phyloP scores from a whole-genome alignment of 2,113 vertebrate genomes.

The Eretmochelys imbricata region DNA sequence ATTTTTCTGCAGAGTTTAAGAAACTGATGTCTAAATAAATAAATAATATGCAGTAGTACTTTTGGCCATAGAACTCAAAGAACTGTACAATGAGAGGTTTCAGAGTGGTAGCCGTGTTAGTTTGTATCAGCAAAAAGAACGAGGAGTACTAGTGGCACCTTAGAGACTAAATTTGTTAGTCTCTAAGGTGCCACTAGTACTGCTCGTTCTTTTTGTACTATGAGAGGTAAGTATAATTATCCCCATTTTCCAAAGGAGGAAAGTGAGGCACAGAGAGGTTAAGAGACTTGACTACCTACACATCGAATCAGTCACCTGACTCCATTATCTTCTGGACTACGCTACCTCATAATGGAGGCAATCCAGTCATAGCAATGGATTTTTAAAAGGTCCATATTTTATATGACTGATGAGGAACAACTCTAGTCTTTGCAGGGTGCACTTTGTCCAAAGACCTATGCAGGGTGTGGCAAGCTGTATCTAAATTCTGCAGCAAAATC shows the following conservation, averaged over 20 bases:
- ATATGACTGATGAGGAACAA: background rate
- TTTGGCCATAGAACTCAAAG: background rate
- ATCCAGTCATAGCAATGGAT: too few species aligned
- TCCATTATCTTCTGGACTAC: background rate
- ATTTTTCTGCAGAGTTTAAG: background rate
- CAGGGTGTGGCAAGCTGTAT: too few species aligned
- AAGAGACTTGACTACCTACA: too few species aligned
- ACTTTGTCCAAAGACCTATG: background rate
- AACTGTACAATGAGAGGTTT: background rate
- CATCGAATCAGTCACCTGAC: background rate
- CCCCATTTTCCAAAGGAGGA: background rate
- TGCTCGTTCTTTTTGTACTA: background rate
- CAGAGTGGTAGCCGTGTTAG: too few species aligned
- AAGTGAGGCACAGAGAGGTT: background rate
- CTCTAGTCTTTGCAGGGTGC: background rate
- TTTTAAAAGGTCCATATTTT: too few species aligned
- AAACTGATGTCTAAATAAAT: background rate
- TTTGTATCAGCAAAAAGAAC: too few species aligned
- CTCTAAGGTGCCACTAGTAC: too few species aligned
- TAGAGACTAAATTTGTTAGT: too few species aligned
- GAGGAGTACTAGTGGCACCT: too few species aligned
- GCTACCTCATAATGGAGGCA: too few species aligned
- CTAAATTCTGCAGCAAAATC: too few species aligned
- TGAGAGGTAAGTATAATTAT: background rate
- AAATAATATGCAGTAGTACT: background rate